Conservation (phyloP, 2,113 vertebrate genomes). For the Myocastor coypus region DNA sequence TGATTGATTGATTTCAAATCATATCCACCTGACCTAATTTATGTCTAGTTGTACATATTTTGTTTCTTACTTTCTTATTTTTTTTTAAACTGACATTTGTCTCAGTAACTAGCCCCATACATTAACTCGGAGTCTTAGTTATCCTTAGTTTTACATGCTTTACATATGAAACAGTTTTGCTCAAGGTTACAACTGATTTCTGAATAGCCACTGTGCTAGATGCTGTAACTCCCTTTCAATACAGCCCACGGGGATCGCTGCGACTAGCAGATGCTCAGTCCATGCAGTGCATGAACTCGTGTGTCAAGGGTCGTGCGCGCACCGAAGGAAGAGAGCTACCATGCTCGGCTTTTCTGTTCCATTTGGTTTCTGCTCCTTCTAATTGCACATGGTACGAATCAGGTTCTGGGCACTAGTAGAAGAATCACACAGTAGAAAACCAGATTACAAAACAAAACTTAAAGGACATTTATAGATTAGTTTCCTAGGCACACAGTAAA, state of each 20-base stretch:
- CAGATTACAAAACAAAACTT: not conserved
- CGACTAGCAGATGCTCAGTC: not conserved
- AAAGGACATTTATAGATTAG: not conserved
- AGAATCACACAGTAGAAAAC: not conserved
- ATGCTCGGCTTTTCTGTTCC: not conserved
- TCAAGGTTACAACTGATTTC: not conserved
- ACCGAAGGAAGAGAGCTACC: not conserved
- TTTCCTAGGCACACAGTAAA: not conserved
- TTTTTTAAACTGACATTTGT: not conserved
- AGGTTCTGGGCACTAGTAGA: not conserved
- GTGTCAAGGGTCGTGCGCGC: not conserved
- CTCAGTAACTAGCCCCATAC: not conserved
- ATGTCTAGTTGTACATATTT: not conserved
- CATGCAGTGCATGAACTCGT: not conserved
- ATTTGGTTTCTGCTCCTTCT: not conserved
- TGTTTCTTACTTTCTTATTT: not conserved
- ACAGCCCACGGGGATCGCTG: not conserved
- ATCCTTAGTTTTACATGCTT: not conserved
- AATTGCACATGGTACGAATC: not conserved
- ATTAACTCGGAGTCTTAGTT: not conserved
- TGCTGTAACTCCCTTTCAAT: not conserved
- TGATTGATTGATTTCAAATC: not conserved
- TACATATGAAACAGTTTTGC: not conserved
- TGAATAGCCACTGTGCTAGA: not conserved
- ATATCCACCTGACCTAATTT: not conserved